These are phyloP conservation scores for Drosophila tanythrix DNA, from an alignment of 2,888 invertebrate species.

Conservation along the genomic window DNA sequence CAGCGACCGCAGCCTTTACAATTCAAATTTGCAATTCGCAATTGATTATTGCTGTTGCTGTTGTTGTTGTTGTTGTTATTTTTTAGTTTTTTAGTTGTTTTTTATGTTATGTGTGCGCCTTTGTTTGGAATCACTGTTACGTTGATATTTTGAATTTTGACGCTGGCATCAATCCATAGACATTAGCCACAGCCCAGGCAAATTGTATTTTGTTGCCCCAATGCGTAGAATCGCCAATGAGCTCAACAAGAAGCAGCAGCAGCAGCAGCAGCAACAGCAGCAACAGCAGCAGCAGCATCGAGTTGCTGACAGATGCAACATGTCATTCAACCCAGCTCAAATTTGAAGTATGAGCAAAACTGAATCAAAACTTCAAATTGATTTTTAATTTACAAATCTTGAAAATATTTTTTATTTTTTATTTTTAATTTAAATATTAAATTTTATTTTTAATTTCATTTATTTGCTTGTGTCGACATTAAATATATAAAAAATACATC, in stretches of 20 bases:
- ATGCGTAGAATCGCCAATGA: conserved; percentile 37
- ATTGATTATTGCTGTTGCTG: conserved; percentile 56
- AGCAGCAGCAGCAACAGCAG: conserved; percentile 15
- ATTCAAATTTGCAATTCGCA: conserved; percentile 69
- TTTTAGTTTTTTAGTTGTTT: neutral
- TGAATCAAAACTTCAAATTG: neutral
- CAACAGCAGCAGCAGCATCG: conserved; percentile 10
- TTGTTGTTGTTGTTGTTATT: neutral
- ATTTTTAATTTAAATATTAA: neutral
- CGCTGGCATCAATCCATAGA: conserved; percentile 72
- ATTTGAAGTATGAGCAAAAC: neutral
- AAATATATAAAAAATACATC: no score
- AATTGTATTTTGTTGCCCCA: conserved; percentile 24
- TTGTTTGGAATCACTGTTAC: conserved; percentile 49
- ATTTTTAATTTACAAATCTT: neutral
- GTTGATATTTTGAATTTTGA: conserved; percentile 64
- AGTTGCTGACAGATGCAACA: conserved; percentile 46
- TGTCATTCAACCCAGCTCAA: conserved; percentile 59
- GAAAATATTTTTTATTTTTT: neutral
- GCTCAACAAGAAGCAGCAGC: conserved; percentile 30
- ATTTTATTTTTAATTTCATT: no score
- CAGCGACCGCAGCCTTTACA: conserved; percentile 54
- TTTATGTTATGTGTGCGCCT: conserved; percentile 46
- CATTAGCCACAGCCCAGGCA: conserved; percentile 40
- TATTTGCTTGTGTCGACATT: no score